These are phyloP conservation scores for Aradus depressus DNA, from an alignment of 2,888 invertebrate species.

Conservation along the genomic window DNA sequence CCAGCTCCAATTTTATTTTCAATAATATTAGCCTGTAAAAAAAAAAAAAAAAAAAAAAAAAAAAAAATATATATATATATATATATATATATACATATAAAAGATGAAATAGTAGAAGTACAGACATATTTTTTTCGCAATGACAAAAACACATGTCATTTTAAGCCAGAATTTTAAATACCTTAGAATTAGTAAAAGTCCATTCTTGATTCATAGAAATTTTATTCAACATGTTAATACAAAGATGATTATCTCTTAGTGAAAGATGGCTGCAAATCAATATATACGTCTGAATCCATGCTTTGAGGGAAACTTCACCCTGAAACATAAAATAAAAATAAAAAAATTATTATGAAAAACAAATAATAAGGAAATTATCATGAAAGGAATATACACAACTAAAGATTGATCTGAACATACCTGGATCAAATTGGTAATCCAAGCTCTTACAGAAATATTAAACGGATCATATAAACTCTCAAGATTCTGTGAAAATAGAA, in stretches of 20 bases:
- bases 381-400: not conserved
- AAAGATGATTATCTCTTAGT: slow-evolving; percentile 6
- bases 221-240: slow-evolving; percentile 12
- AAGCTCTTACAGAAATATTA: slow-evolving; percentile 18
- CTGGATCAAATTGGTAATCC: slow-evolving; percentile 19
- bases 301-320: slow-evolving; percentile 20
- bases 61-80: not conserved
- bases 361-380: slow-evolving; percentile 1
- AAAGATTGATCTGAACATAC: slow-evolving; percentile 5
- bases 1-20: slow-evolving; percentile 40
- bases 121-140: not conserved
- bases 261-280: slow-evolving; percentile 22
- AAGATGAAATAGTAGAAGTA: no score
- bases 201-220: slow-evolving; percentile 12
- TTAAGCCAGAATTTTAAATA: no score
- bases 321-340: slow-evolving; percentile 8
- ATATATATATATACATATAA: not conserved
- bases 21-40: not conserved
- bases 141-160: not conserved
- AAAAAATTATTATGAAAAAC: no score
- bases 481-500: slow-evolving; percentile 17
- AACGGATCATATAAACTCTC: slow-evolving; percentile 24
- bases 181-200: no score
- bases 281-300: slow-evolving; percentile 25
- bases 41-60: not conserved